Evolutionary conservation across 2,888 invertebrate genomes (phyloP).

Genomic region (Melipona bicolor): DNA sequence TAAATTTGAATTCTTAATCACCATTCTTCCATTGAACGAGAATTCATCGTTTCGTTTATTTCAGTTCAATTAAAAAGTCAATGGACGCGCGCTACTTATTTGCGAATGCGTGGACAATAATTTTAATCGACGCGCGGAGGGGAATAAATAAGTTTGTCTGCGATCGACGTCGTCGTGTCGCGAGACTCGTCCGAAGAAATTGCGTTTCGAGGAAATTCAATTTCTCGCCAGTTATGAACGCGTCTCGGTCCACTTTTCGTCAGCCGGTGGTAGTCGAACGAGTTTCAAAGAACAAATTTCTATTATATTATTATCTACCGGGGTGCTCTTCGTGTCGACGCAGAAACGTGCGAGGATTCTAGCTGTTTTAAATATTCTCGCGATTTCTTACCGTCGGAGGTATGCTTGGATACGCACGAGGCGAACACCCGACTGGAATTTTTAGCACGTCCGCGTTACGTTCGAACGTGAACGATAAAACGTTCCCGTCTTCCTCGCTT

Average conservation of each 20-base stretch:
- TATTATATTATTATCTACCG: conserved; percentile 1
- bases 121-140: background rate
- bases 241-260: background rate
- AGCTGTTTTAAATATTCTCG: conserved; percentile 37
- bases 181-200: background rate
- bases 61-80: no score
- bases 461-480: conserved; percentile 22
- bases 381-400: conserved; percentile 9
- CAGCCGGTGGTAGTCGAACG: background rate
- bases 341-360: conserved; percentile 12
- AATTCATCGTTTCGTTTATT: no score
- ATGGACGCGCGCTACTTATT: no score
- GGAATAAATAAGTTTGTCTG: background rate
- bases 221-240: background rate
- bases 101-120: no score
- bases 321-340: conserved; percentile 2
- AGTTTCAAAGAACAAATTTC: conserved; percentile 23
- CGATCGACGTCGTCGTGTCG: background rate
- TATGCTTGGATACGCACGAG: background rate
- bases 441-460: conserved; percentile 17
- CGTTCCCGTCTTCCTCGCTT: background rate
- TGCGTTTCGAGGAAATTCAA: background rate
- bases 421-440: conserved; percentile 15
- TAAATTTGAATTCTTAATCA: background rate
- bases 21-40: no score